Conservation (phyloP, 2,113 vertebrate species). For the Perca fluviatilis region DNA sequence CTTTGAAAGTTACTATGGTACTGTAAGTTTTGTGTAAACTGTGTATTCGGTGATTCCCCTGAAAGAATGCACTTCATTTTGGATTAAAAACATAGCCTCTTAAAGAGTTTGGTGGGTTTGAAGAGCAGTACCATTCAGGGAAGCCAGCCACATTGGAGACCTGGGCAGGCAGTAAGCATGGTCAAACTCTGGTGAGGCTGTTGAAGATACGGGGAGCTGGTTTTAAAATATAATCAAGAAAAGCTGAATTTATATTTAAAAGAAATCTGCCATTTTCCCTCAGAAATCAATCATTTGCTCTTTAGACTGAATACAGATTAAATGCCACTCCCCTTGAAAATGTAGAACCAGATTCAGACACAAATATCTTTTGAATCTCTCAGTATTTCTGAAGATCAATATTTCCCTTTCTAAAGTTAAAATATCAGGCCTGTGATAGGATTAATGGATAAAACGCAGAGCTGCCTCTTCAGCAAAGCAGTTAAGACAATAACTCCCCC, state of each 20-base stretch:
- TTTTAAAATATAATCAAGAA: conserved; percentile 79
- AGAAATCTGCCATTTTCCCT: conserved; percentile 26
- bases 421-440: conserved; percentile 3
- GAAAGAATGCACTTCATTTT: conserved; percentile 46
- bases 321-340: conserved; percentile 57
- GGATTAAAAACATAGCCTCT: conserved; percentile 60
- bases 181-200: conserved; percentile 85
- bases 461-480: not conserved
- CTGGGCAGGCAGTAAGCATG: conserved; percentile 87
- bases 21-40: conserved; percentile 44
- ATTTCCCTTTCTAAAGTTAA: not conserved
- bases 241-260: conserved; percentile 49
- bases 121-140: conserved; percentile 85
- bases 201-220: conserved; percentile 83
- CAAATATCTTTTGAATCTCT: conserved; percentile 15
- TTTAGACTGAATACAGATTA: conserved; percentile 42
- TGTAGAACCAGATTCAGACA: conserved; percentile 70
- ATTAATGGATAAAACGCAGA: not conserved
- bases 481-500: not conserved
- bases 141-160: conserved; percentile 82
- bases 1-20: conserved; percentile 51
- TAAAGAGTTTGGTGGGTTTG: conserved; percentile 71
- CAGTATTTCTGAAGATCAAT: not conserved
- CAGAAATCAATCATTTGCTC: conserved; percentile 28
- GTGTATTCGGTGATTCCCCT: conserved; percentile 49